Evolutionary conservation across 1,140 invertebrate species (phyloP), one percentile per base, ranked within the genome.

Genomic region (Microplitis mediator): DNA sequence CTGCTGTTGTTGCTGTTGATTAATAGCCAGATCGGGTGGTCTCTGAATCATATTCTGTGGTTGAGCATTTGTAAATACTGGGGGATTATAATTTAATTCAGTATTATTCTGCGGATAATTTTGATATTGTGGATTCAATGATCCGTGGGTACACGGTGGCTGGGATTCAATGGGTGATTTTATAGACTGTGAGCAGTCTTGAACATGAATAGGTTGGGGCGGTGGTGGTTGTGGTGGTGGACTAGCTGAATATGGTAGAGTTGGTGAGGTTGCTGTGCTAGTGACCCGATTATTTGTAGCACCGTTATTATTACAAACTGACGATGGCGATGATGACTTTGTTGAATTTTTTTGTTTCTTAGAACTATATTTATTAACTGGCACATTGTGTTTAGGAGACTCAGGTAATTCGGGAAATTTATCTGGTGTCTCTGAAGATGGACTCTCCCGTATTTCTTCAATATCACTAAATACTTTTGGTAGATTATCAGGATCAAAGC

Each of bases 401-500:
- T 77, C 60, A 65, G 67, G 56, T 67, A 50, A n/a, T 66, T 62
- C 69, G 63, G 60, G 14, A 31, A 31, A 52, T 64, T 52, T 36
- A 54, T 72, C 61, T 51, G 56, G 4, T 31, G 36, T 58, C 9
- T 58, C 23, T 69, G 78, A 78, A 56, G 82, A 74, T 68, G 80
- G 69, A 67, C 80, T 82, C 77, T 85, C 83, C 76, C 77, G 78
- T 45, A 82, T 81, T 63, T 84, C 73, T 50, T 84, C 81, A 60
- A 84, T 75, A 3, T 80, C 74, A 6, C 81, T 72, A 77, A 87
- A 80, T 81, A 89, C 78, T 58, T 86, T 85, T 4, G 90, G 91
- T 73, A 91, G 90, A 81, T 93, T 93, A 50, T 88, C 88, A 50
- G 93, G 93, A 81, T 93, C 92, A 81, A 91, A 93, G 69, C 91